These are phyloP conservation scores for Drosophila carrolli DNA, from an alignment of 1,140 invertebrate species.

Conservation along the genomic window DNA sequence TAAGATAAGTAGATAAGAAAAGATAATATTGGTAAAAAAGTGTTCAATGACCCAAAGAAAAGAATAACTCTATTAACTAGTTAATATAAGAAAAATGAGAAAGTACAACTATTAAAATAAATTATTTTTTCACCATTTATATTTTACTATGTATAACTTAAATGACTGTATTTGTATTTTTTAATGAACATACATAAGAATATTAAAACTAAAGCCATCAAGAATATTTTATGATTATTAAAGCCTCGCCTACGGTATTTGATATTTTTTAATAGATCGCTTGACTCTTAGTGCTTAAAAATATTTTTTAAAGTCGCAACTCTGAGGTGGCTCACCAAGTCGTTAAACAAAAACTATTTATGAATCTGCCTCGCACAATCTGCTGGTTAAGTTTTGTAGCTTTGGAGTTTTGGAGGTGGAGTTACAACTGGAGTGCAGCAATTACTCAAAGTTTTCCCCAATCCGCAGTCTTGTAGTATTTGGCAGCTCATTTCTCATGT, in stretches of 20 bases:
- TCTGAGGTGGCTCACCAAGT: constrained; percentile 23
- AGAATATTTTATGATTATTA: too few relatives aligned
- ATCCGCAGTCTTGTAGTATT: constrained; percentile 37
- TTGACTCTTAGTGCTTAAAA: too few relatives aligned
- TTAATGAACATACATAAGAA: too few relatives aligned
- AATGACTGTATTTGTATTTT: too few relatives aligned
- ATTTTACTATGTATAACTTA: too few relatives aligned
- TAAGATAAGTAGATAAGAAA: neutral
- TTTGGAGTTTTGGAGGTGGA: constrained; percentile 3
- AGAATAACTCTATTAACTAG: too few relatives aligned
- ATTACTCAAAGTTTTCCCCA: constrained; percentile 60
- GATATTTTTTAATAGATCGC: neutral
- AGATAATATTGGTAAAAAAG: neutral
- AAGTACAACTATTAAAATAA: too few relatives aligned
- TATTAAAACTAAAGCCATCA: too few relatives aligned
- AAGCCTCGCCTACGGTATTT: neutral
- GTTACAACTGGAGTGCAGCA: constrained; percentile 45
- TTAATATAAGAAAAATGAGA: too few relatives aligned
- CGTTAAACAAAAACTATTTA: constrained; percentile 28
- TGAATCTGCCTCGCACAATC: neutral
- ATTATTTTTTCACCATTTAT: too few relatives aligned
- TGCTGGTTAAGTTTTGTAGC: neutral
- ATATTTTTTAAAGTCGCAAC: neutral
- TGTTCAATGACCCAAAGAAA: neutral
- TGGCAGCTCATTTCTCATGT: constrained; percentile 63